Evolutionary conservation across 2,888 invertebrate genomes (phyloP).

Genomic region (Tenthredo amoena): DNA sequence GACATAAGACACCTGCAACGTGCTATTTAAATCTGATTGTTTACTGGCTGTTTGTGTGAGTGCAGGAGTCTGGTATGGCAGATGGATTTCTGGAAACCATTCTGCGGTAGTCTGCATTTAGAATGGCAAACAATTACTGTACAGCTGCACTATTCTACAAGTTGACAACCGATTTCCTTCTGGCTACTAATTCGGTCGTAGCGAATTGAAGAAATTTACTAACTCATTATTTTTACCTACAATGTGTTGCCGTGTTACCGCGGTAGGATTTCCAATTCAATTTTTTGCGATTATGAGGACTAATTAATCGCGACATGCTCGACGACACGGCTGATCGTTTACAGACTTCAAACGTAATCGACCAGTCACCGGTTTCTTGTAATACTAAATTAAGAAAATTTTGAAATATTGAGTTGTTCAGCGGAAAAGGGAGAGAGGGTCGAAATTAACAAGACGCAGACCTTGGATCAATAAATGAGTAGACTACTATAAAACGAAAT

Average conservation of each 20-base stretch:
- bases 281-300: neutral
- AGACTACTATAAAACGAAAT: neutral
- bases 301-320: neutral
- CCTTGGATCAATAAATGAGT: neutral
- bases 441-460: neutral
- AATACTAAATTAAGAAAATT: neutral
- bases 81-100: neutral
- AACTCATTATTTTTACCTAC: neutral
- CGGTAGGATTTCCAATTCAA: neutral
- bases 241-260: neutral
- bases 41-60: neutral
- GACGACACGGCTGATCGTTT: neutral
- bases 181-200: neutral
- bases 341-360: neutral
- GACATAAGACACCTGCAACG: conserved; percentile 20
- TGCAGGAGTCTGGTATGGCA: neutral
- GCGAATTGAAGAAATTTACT: neutral
- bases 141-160: neutral
- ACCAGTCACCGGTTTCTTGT: neutral
- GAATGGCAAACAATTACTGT: neutral
- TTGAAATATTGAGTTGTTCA: neutral
- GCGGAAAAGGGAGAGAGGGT: neutral
- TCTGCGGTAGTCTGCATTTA: neutral
- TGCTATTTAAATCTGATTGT: conserved; percentile 34
- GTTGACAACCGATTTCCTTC: neutral